These are phyloP conservation scores for Perccottus glenii DNA, from an alignment of 2,113 vertebrate genomes.

Conservation along the genomic window DNA sequence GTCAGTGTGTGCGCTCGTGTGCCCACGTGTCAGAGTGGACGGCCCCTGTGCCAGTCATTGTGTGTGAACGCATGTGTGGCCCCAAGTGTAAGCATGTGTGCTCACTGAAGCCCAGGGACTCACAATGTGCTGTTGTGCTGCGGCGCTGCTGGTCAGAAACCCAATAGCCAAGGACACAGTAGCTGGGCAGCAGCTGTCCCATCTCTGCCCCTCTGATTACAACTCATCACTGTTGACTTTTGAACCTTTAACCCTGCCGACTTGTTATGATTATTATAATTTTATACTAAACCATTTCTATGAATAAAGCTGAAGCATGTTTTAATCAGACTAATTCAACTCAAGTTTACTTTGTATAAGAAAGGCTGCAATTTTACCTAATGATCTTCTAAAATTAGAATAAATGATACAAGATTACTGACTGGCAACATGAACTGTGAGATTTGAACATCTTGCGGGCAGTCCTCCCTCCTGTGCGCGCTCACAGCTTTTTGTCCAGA, in stretches of 20 bases:
- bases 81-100: conserved; percentile 68
- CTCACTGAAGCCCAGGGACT: conserved; percentile 18
- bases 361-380: too few species aligned
- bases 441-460: neutral
- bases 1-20: conserved; percentile 11
- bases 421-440: neutral
- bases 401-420: too few species aligned
- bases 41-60: conserved; percentile 38
- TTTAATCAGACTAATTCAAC: too few species aligned
- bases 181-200: conserved; percentile 66
- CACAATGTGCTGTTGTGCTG: conserved; percentile 68
- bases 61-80: conserved; percentile 37
- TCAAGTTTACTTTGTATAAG: too few species aligned
- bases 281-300: too few species aligned
- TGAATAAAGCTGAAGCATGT: too few species aligned
- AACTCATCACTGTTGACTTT: conserved; percentile 11
- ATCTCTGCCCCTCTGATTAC: conserved; percentile 44
- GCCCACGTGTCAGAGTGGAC: conserved; percentile 45
- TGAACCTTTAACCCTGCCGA: neutral
- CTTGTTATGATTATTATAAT: neutral
- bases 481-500: conserved; percentile 31
- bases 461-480: conserved; percentile 1
- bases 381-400: too few species aligned
- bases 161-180: conserved; percentile 66
- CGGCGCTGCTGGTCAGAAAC: conserved; percentile 49